Evolutionary conservation across 2,888 invertebrate species (phyloP), one percentile per base, ranked within the genome.

Genomic region (Blera fallax): DNA sequence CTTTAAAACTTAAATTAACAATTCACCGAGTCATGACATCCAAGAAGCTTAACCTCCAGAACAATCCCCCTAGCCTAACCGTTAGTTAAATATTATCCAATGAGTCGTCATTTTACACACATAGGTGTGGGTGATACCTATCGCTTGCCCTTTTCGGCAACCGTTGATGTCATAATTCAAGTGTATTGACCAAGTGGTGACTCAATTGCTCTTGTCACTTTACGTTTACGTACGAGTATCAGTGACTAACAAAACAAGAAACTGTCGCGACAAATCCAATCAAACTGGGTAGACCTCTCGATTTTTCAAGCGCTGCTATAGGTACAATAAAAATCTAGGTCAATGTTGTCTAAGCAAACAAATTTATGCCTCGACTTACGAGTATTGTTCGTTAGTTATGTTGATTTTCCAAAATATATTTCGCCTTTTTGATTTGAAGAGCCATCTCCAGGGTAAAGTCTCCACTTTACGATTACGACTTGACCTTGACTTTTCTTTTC

Each of bases 401-500:
- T n/a, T 64, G 48, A 64, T 48, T 18, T 1, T 5, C 4, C 2
- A 43, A 62, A 40, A 40, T 27, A 16, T 10, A 7, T 48, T 10
- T 18, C 11, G n/a, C 14, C n/a, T 24, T 50, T 11, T 48, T n/a
- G 32, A 21, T 18, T 48, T 45, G 48, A 18, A 64, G 48, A 11
- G 37, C 29, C 24, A 21, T 48, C 18, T 34, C 18, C 32, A 21
- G n/a, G 4, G 29, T 27, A 16, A 37, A n/a, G 0, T 43, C 2
- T 6, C 11, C 27, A 29, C 45, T 62, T 45, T 11, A 64, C 29
- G 29, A 50, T 34, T 34, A 43, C 27, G 48, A 62, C 52, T 73
- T 62, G 52, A 81, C 74, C 80, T 81, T 81, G 80, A 69, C 34
- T 48, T 67, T 45, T 45, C 11, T 8, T 54, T 60, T 8, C 18